A percentile compares a stretch with the other conserved stretches of the same genome.
These are phyloP conservation scores for Sepioteuthis lessoniana DNA, from an alignment of 2,888 invertebrate genomes.

Conservation along the genomic window DNA sequence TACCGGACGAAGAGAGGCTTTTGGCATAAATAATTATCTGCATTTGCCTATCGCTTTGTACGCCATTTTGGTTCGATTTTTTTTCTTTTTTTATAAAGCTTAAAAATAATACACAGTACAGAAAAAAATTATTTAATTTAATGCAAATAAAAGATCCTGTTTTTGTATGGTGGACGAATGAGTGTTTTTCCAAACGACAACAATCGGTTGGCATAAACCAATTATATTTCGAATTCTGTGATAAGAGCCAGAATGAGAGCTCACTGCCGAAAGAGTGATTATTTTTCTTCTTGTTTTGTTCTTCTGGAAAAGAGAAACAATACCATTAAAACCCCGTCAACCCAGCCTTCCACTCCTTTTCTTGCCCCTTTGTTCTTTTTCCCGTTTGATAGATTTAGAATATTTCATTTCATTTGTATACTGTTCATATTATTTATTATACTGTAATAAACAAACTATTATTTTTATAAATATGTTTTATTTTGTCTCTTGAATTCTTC, in stretches of 20 bases:
- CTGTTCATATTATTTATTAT: background rate
- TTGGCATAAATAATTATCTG: background rate
- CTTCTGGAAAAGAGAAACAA: background rate
- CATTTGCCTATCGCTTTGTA: background rate
- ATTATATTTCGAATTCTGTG: background rate
- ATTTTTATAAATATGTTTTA: background rate
- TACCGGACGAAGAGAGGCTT: background rate
- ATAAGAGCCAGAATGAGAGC: background rate
- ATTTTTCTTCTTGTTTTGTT: background rate
- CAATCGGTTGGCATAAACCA: background rate
- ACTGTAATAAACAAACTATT: background rate
- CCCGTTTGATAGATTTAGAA: background rate
- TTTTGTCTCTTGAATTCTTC: background rate
- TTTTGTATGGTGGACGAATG: background rate
- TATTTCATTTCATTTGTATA: background rate
- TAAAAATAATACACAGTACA: background rate
- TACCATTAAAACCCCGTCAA: background rate
- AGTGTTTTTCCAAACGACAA: background rate
- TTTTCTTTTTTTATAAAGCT: background rate
- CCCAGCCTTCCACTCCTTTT: background rate
- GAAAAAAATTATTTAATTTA: background rate
- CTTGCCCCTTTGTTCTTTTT: background rate
- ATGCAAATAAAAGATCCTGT: background rate
- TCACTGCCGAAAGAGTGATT: background rate
- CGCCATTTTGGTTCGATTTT: background rate